Evolutionary conservation across 1,140 invertebrate genomes (phyloP), one percentile per base, ranked within the genome.

Genomic region (Bradynema listronoti): DNA sequence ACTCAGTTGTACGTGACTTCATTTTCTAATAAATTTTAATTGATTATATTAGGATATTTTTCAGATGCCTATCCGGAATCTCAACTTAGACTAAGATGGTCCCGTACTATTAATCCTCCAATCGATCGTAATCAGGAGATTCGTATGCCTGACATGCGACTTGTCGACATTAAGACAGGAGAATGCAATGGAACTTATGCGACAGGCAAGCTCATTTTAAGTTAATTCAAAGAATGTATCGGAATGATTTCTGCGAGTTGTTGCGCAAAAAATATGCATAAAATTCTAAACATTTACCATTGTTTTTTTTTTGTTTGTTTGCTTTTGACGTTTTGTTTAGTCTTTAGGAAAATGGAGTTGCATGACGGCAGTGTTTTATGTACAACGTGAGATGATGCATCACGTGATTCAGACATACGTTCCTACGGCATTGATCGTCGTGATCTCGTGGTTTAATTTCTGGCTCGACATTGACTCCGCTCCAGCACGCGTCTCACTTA

Each of bases 381-480:
- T 68, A 3, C 47, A 66, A 49, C 24, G 64, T 7, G 65, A 74
- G 50, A 74, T 73, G 75, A 71, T 77, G 66, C 74, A 77, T 46
- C 74, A 77, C 49, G 59, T 77, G 14, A 75, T 78, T 58, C 74
- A 77, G 34, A 76, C 73, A 14, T 77, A 77, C 59, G 62, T 76
- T 7, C 74, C 74, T 9, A 77, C 74, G n/a, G 60, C 61, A 16
- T 47, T 77, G 39, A 77, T 77, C 33, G 74, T 77, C 2, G 68
- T 77, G 4, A 77, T 77, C 34, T 77, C 74, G 7, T 77, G 74
- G 73, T 69, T 80, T n/a, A 78, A 78, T 30, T 80, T 80, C 59
- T 80, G 79, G 79, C 47, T 80, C 6, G 78, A 80, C 53, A 77
- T 80, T 24, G 71, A 77, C 27, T 69, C 74, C 11, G 79, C 77